Percentiles rank a stretch among this genome's conserved stretches.
Evolutionary conservation across 1,140 invertebrate species (phyloP).

Genomic region (Sinonovacula constricta): DNA sequence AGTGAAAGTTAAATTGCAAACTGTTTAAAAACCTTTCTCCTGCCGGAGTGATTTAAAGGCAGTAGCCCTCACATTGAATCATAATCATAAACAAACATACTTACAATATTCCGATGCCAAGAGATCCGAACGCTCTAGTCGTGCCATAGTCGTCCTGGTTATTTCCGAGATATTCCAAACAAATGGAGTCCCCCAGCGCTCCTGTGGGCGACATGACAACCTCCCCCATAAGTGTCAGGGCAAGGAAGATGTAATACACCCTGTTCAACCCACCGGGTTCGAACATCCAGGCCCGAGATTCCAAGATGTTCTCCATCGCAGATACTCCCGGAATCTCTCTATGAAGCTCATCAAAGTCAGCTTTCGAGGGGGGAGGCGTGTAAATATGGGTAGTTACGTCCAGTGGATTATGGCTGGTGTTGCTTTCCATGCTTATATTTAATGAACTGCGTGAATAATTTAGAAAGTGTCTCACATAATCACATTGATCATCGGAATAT

Average conservation of each 20-base stretch:
- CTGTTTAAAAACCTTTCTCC: no score
- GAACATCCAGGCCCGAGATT: conserved; percentile 47
- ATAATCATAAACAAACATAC: background rate
- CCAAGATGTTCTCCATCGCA: conserved; percentile 35
- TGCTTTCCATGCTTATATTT: no score
- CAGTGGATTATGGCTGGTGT: no score
- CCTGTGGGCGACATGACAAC: conserved; percentile 40
- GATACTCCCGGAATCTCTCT: background rate
- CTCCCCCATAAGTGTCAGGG: conserved; percentile 41
- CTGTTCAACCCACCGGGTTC: conserved; percentile 11
- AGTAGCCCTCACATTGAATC: no score
- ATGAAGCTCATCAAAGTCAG: background rate
- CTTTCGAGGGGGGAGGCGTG: background rate
- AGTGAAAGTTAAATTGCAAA: no score
- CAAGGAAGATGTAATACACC: conserved; percentile 10
- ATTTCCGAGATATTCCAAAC: conserved; percentile 28
- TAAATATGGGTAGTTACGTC: no score
- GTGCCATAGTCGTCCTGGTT: conserved; percentile 43
- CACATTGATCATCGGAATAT: conserved; percentile 20
- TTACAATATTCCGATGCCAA: conserved; percentile 42
- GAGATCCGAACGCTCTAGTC: conserved; percentile 40
- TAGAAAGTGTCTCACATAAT: conserved; percentile 18
- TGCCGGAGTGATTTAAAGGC: no score
- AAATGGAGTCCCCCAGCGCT: conserved; percentile 42
- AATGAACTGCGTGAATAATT: background rate